A percentile compares a stretch with the other conserved stretches of the same genome.
phyloP scores from a whole-genome alignment of 2,888 invertebrate genomes.

The Tanypteryx hageni region DNA sequence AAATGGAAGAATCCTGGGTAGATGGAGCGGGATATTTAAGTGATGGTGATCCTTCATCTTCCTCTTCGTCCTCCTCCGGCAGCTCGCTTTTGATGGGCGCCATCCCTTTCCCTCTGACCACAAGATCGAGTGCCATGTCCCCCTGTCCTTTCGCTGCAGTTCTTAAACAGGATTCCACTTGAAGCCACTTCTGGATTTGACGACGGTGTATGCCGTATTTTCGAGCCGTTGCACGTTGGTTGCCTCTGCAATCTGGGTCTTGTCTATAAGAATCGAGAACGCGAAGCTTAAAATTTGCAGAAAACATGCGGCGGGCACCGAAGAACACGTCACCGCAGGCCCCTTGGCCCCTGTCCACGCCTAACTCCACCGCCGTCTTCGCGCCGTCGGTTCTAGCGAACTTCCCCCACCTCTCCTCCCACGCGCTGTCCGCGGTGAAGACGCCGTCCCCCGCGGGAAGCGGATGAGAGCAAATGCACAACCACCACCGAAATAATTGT shows the following conservation, averaged over 20 bases:
- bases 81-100: conserved; percentile 45
- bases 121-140: conserved; percentile 54
- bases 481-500: conserved; percentile 41
- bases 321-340: conserved; percentile 71
- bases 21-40: neutral
- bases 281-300: conserved; percentile 92
- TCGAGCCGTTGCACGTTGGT: conserved; percentile 92
- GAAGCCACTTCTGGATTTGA: conserved; percentile 95
- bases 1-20: conserved; percentile 30
- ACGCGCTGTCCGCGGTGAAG: conserved; percentile 32
- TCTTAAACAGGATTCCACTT: conserved; percentile 87
- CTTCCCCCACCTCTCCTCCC: conserved; percentile 32
- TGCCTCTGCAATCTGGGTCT: conserved; percentile 92
- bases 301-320: conserved; percentile 85
- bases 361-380: conserved; percentile 22
- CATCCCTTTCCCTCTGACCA: conserved; percentile 28
- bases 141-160: conserved; percentile 79
- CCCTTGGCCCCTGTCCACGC: conserved; percentile 66
- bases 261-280: conserved; percentile 91
- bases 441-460: conserved; percentile 62
- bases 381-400: conserved; percentile 10
- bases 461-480: conserved; percentile 40
- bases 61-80: conserved; percentile 51
- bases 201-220: conserved; percentile 93
- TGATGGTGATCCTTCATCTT: conserved; percentile 47